Evolutionary conservation across 2,888 invertebrate genomes (phyloP).

Genomic region (Campoplex nolae): DNA sequence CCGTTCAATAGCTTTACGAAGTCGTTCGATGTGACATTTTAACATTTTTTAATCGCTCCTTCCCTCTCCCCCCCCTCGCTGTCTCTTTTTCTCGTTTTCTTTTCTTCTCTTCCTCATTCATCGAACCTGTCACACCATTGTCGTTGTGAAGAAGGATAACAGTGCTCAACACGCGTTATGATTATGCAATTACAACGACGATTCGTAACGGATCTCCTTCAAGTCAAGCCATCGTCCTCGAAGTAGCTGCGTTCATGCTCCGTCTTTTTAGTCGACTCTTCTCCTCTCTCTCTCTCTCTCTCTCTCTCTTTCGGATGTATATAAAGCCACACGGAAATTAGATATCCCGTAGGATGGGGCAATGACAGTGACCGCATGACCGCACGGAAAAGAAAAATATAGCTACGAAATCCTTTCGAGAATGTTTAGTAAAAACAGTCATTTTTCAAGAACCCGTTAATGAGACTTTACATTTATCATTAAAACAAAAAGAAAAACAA

Average conservation of each 20-base stretch:
- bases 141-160: conserved; percentile 29
- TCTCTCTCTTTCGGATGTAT: conserved; percentile 19
- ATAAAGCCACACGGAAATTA: conserved; percentile 64
- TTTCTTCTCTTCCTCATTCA: neutral
- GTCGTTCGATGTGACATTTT: neutral
- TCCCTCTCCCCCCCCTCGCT: neutral
- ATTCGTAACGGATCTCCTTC: conserved; percentile 49
- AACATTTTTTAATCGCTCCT: neutral
- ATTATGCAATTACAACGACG: conserved; percentile 59
- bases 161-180: conserved; percentile 48
- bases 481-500: no score
- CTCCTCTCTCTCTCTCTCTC: neutral
- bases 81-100: no score
- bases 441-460: neutral
- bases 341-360: conserved; percentile 25
- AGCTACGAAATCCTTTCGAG: no score
- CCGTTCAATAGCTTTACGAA: neutral
- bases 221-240: conserved; percentile 9
- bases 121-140: neutral
- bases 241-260: neutral
- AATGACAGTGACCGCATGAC: no score
- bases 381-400: no score
- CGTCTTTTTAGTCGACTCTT: neutral
- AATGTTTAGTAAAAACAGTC: neutral
- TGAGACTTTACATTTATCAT: no score